A percentile compares a stretch with the other conserved stretches of the same genome.
Evolutionary conservation across 2,113 vertebrate species (phyloP).

Genomic region (Acrocephalus kingi): DNA sequence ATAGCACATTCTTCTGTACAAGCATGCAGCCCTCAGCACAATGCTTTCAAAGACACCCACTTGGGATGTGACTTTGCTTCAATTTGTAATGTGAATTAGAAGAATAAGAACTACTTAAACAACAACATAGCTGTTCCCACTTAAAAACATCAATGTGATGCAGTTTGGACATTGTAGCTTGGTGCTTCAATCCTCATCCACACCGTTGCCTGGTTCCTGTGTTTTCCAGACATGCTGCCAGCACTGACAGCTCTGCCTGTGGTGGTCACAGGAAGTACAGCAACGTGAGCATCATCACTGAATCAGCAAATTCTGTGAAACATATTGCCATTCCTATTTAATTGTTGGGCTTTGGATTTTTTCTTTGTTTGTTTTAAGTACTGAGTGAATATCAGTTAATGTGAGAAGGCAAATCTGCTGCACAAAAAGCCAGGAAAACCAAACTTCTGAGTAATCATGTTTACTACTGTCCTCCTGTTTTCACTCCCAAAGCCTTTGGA

Average conservation of each 20-base stretch:
- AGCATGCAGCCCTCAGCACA: accelerated
- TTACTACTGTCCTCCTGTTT: neutral
- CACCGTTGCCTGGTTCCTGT: neutral
- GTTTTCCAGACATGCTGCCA: neutral
- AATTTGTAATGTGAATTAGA: neutral
- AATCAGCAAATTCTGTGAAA: neutral
- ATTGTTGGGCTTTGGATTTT: neutral
- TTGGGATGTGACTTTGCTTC: neutral
- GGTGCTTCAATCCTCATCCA: neutral
- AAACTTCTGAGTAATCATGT: neutral
- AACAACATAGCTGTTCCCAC: neutral
- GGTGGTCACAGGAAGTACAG: neutral
- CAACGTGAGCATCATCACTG: neutral
- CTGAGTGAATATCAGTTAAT: neutral
- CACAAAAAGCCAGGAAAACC: neutral
- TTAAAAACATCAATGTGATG: neutral
- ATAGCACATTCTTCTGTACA: neutral
- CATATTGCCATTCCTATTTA: neutral
- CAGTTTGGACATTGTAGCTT: neutral
- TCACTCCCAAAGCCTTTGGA: neutral
- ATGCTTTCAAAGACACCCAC: accelerated
- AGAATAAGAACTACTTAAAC: neutral
- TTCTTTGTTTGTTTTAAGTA: neutral
- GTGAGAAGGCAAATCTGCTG: neutral
- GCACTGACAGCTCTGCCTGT: neutral